Evolutionary conservation across 2,113 vertebrate genomes (phyloP).

Genomic region (Menidia beryllina): DNA sequence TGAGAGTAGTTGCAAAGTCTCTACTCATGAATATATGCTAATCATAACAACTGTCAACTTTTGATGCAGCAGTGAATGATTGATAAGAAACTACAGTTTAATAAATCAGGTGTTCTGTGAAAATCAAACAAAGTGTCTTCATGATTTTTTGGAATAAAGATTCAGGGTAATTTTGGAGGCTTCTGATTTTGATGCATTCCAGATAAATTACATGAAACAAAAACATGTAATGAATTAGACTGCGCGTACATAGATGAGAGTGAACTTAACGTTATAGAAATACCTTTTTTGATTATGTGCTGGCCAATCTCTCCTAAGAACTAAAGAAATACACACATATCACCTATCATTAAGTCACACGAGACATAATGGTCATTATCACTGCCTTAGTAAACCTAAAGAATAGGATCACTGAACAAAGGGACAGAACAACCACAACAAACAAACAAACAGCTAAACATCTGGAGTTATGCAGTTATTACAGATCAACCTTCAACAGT

Average conservation of each 20-base stretch:
- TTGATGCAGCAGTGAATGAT: not conserved
- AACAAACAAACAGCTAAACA: no score
- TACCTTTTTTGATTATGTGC: slow-evolving; percentile 1
- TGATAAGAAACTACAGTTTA: not conserved
- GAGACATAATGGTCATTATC: no score
- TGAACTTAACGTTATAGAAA: not conserved
- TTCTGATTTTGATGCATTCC: not conserved
- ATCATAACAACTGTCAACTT: slow-evolving; percentile 9
- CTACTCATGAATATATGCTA: slow-evolving; percentile 53
- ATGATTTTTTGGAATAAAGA: not conserved
- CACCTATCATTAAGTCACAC: not conserved
- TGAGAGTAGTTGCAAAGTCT: slow-evolving; percentile 32
- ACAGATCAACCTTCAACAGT: not conserved
- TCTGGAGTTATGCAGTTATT: not conserved
- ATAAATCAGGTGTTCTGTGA: not conserved
- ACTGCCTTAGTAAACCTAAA: no score
- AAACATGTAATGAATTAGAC: not conserved
- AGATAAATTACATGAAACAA: not conserved
- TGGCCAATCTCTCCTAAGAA: not conserved
- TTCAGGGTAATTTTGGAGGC: not conserved
- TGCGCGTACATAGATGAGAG: not conserved
- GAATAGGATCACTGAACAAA: not conserved
- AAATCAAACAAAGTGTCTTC: slow-evolving; percentile 20
- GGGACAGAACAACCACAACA: not conserved
- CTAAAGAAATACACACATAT: no score